Percentiles rank a stretch among this genome's conserved stretches.
Conservation (phyloP, 2,797 vertebrate genomes). For the Helostoma temminkii region DNA sequence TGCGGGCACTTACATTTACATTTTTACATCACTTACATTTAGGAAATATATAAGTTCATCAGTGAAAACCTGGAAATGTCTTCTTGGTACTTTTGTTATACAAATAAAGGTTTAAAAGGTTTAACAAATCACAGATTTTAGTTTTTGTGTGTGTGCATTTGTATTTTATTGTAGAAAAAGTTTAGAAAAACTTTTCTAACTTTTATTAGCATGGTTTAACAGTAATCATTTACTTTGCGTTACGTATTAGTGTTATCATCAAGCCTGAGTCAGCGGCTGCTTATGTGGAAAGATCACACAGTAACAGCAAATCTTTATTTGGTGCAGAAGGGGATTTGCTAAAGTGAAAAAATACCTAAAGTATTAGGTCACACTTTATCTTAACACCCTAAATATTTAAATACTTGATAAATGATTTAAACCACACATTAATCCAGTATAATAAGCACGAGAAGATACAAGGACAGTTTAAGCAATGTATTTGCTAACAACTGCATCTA, state of each 20-base stretch:
- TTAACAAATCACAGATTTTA: too few relatives aligned
- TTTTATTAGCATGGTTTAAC: neutral
- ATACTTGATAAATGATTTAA: neutral
- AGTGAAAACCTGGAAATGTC: too few relatives aligned
- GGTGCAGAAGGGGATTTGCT: neutral
- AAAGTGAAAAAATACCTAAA: neutral
- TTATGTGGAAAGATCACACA: conserved; percentile 8
- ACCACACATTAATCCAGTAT: neutral
- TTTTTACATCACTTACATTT: too few relatives aligned
- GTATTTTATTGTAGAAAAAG: too few relatives aligned
- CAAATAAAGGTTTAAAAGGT: too few relatives aligned
- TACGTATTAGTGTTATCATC: conserved; percentile 18
- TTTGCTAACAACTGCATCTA: too few relatives aligned
- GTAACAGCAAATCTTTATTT: conserved; percentile 32
- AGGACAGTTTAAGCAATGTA: too few relatives aligned
- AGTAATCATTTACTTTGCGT: conserved; percentile 46
- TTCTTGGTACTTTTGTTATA: too few relatives aligned
- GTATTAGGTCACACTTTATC: neutral
- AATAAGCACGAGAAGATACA: too few relatives aligned
- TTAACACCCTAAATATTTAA: neutral
- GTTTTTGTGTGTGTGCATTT: too few relatives aligned
- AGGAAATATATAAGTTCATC: too few relatives aligned
- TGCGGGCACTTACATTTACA: too few relatives aligned
- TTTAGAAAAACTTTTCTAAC: neutral
- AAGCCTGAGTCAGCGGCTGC: conserved; percentile 16